Conservation (phyloP, 2,888 invertebrate species). For the Eilema sororculum region DNA sequence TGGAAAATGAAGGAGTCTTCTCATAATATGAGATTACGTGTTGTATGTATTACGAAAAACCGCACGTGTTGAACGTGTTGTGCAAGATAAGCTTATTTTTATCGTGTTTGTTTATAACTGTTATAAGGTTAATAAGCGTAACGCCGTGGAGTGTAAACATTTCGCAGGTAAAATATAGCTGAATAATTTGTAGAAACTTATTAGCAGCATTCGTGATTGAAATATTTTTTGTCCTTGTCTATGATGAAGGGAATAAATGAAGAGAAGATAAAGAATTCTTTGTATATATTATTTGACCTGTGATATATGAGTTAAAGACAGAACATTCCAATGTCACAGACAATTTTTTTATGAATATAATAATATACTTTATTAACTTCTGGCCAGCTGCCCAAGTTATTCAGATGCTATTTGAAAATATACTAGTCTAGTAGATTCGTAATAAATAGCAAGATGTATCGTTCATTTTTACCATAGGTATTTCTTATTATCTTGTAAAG, state of each 20-base stretch:
- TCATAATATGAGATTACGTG: background rate
- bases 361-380: background rate
- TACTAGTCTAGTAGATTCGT: background rate
- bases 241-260: background rate
- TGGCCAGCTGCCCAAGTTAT: background rate
- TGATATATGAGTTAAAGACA: background rate
- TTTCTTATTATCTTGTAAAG: no score
- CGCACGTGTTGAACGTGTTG: background rate
- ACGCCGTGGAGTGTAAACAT: slow-evolving; percentile 10
- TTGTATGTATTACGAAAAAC: background rate
- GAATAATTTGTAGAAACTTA: background rate
- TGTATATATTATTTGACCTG: background rate
- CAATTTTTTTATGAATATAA: background rate
- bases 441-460: background rate
- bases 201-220: background rate
- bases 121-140: slow-evolving; percentile 6
- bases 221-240: background rate
- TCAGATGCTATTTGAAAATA: background rate
- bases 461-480: no score
- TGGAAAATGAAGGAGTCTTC: background rate
- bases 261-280: background rate
- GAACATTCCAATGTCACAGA: background rate
- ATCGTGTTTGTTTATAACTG: no score
- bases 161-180: background rate
- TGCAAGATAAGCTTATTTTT: slow-evolving; percentile 3